Percentiles rank a stretch among this genome's conserved stretches.
phyloP scores from a whole-genome alignment of 2,797 vertebrate genomes.

The Notolepis coatsorum region DNA sequence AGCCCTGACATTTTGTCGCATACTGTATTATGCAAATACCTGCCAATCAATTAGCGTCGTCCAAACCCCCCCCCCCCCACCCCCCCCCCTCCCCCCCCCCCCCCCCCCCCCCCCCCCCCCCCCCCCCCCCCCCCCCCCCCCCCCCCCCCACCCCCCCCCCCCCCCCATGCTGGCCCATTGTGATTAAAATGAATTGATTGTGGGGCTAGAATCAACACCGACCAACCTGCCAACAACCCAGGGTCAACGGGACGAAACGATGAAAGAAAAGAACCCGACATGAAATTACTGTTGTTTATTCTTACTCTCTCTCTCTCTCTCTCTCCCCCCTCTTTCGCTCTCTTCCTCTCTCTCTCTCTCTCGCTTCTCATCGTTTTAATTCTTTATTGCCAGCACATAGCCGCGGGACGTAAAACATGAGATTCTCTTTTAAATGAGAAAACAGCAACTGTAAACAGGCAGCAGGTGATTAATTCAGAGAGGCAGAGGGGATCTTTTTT shows the following conservation, averaged over 20 bases:
- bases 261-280: conserved; percentile 33
- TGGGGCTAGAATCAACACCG: conserved; percentile 78
- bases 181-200: conserved; percentile 88
- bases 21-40: conserved; percentile 86
- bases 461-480: conserved; percentile 51
- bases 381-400: conserved; percentile 55
- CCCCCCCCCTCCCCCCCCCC: conserved; percentile 40
- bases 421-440: conserved; percentile 59
- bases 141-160: conserved; percentile 38
- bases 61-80: too few species aligned
- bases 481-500: conserved; percentile 44
- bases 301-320: conserved; percentile 8
- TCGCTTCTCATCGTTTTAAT: conserved; percentile 3
- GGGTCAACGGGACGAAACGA: conserved; percentile 76
- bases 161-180: conserved; percentile 66
- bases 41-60: conserved; percentile 87
- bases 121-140: conserved; percentile 44
- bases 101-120: conserved; percentile 43
- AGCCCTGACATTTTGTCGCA: conserved; percentile 77
- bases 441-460: conserved; percentile 68
- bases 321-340: conserved; percentile 13
- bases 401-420: conserved; percentile 42
- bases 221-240: conserved; percentile 76
- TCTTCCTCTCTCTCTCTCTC: conserved; percentile 12
- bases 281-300: conserved; percentile 24